phyloP scores from a whole-genome alignment of 2,113 vertebrate genomes.

The Melanerpes aurifrons region DNA sequence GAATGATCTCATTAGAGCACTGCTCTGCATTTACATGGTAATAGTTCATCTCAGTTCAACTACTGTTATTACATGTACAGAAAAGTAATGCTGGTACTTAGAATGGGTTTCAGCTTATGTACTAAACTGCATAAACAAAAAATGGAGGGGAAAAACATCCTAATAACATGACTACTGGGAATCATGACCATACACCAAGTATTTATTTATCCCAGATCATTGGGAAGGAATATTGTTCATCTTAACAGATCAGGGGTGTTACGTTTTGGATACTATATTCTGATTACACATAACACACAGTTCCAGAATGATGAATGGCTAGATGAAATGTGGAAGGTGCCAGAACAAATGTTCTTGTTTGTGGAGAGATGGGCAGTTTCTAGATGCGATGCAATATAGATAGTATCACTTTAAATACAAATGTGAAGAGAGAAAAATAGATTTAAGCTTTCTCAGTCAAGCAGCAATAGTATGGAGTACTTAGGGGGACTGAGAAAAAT shows the following conservation, averaged over 20 bases:
- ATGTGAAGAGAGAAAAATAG: neutral
- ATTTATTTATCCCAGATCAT: neutral
- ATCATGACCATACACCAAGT: neutral
- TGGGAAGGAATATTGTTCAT: neutral
- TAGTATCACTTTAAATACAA: neutral
- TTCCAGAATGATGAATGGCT: neutral
- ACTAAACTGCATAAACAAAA: neutral
- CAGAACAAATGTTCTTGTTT: neutral
- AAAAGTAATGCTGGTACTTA: neutral
- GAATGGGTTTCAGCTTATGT: neutral
- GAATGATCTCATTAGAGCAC: neutral
- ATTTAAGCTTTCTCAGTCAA: neutral
- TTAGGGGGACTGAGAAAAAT: neutral
- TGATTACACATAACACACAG: neutral
- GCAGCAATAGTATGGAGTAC: neutral
- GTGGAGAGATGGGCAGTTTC: neutral
- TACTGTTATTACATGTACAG: neutral
- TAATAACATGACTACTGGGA: neutral
- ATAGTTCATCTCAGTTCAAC: neutral
- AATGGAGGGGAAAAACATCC: neutral
- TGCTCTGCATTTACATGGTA: neutral
- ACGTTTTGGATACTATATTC: neutral
- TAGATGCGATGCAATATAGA: neutral
- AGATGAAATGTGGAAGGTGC: neutral
- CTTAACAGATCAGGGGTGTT: rapidly evolving